These are phyloP conservation scores for Halotydeus destructor DNA, from an alignment of 1,140 invertebrate species.

Conservation along the genomic window DNA sequence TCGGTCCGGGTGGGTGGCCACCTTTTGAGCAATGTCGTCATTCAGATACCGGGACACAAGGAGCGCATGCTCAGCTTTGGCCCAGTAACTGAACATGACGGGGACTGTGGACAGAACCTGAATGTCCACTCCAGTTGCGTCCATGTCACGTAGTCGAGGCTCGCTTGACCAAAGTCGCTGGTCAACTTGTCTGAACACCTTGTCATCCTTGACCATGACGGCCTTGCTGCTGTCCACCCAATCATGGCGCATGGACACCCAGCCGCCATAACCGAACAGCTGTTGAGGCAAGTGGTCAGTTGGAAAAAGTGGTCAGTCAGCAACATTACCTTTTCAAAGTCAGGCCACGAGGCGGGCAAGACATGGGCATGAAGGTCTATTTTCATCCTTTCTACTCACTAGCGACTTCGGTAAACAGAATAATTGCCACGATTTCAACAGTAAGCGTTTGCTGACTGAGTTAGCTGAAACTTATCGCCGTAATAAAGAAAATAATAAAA, in stretches of 20 bases:
- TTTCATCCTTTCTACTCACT: too few relatives aligned
- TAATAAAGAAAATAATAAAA: too few relatives aligned
- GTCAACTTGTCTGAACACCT: slow-evolving; percentile 33
- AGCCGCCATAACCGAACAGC: slow-evolving; percentile 37
- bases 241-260: slow-evolving; percentile 30
- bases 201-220: slow-evolving; percentile 33
- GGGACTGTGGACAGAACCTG: slow-evolving; percentile 41
- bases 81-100: slow-evolving; percentile 43
- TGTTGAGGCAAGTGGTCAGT: slow-evolving; percentile 16
- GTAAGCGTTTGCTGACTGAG: too few relatives aligned
- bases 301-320: neutral
- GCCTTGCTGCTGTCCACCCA: slow-evolving; percentile 21
- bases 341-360: slow-evolving; percentile 32
- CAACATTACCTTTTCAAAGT: slow-evolving; percentile 30
- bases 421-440: too few relatives aligned
- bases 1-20: slow-evolving; percentile 27
- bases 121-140: slow-evolving; percentile 30
- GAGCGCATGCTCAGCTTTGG: slow-evolving; percentile 32
- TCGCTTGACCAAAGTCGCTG: slow-evolving; percentile 33
- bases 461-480: too few relatives aligned
- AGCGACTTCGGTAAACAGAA: too few relatives aligned
- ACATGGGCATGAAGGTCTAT: slow-evolving; percentile 37
- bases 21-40: slow-evolving; percentile 30
- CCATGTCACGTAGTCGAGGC: slow-evolving; percentile 28
- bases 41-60: slow-evolving; percentile 33